Conservation (phyloP, 2,113 vertebrate species). For the Phocoena phocoena region DNA sequence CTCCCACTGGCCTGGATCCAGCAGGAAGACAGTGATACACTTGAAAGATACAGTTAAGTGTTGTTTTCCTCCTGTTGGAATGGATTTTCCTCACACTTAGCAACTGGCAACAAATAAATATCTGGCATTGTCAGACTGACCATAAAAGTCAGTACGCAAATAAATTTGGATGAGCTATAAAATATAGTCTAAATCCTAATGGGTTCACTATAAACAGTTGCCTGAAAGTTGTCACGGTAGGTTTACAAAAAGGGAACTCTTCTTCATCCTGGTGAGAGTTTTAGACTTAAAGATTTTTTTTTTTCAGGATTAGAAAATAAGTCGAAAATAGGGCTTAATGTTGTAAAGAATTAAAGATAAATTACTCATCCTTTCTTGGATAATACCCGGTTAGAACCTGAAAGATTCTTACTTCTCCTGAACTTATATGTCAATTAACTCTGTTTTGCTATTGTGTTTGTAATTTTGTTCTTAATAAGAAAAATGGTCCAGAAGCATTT, state of each 20-base stretch:
- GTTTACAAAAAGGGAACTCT: not conserved
- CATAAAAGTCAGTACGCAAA: not conserved
- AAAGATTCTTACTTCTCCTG: not conserved
- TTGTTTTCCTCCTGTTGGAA: not conserved
- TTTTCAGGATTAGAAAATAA: not conserved
- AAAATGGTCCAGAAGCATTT: not conserved
- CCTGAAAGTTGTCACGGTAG: not conserved
- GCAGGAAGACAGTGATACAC: not conserved
- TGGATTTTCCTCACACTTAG: not conserved
- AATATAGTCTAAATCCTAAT: not conserved
- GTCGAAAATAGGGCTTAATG: not conserved
- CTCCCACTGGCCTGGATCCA: not conserved
- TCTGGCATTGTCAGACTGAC: not conserved
- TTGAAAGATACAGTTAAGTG: not conserved
- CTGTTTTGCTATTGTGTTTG: not conserved
- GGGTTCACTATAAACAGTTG: not conserved
- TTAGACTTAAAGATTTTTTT: not conserved
- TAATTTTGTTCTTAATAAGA: slow-evolving; percentile 7
- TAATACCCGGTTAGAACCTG: not conserved
- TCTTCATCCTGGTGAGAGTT: not conserved
- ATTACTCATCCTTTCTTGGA: not conserved
- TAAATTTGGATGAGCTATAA: not conserved
- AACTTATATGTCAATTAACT: not conserved
- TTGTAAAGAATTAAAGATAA: not conserved
- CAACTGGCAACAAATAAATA: not conserved